Evolutionary conservation across 1,140 invertebrate species (phyloP), one percentile per base, ranked within the genome.

Genomic region (Carposina sasakii): DNA sequence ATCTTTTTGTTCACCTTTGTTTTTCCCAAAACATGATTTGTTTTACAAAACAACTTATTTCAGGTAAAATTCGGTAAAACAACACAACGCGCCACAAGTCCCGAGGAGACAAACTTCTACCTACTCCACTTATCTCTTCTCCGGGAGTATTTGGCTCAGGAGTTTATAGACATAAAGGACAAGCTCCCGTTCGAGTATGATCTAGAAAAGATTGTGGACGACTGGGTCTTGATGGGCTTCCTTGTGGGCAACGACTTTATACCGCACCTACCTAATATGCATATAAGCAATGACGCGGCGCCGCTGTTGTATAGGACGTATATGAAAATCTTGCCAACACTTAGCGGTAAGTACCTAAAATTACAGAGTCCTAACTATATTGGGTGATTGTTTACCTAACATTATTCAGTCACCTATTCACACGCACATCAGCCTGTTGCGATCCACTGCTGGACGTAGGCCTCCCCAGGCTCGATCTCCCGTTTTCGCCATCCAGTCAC

Each of bases 181-280:
- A 87, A 89, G 22, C 64, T 95, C 17, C 72, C 86, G 0, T 96
- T 95, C 84, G 57, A 81, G 2, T 96, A 91, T 77, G 90, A 96
- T 73, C 85, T 98, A 49, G 96, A 97, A 66, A 91, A 92, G 46
- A 69, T 91, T 23, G 89, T 91, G 1, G 90, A 91, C 44, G 90
- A 91, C 51, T 91, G 91, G 93, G 90, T 99, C 2, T 81, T 99
- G 5, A 96, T 99, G 94, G 94, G 95, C 1, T 98, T 98, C 77
- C 84, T 99, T 20, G 93, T 99, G 4, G 97, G 97, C 33, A 99
- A 99, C 82, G 97, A 99, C 85, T 99, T 99, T 81, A 94, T 99
- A 63, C 97, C 97, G 0, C 90, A 98, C 85, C 85, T 99, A 44
- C 97, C 97, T 21, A 91, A 97, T 76, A 88, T 99, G 71, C 95